Base-by-base conservation (phyloP, 1,140 invertebrate species). In the Goniozus legneri region DNA sequence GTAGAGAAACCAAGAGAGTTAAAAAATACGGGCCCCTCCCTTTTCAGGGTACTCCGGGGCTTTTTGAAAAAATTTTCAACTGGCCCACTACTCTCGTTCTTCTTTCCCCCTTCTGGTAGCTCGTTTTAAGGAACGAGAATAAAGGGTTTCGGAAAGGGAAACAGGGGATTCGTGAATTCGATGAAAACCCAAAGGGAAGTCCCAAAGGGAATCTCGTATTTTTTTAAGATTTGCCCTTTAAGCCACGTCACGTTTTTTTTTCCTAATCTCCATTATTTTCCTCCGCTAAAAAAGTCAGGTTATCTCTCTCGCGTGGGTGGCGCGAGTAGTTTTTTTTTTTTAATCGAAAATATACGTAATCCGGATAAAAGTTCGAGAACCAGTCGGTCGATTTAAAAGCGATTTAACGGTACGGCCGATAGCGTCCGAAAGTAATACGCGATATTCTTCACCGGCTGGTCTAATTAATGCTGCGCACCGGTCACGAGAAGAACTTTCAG, bases 31-130 rank as follows among this genome's bases (percentile, higher is more conserved):
- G 67, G 60, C 58, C n/a, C n/a, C n/a, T n/a, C n/a, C n/a, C 69
- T 70, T 73, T 73, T 71, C 70, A 73, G 60, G 57, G 60, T 65
- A n/a, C n/a, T n/a, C n/a, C n/a, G 62, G 60, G 44, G 60, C 56
- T 71, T 75, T 75, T 75, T 71, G 59, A 75, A 75, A n/a, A n/a
- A 74, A 73, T 67, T 75, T 72, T 67, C 67, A 65, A 71, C 60
- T 56, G 51, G 53, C 47, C 35, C 14, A 18, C 15, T 37, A 6
- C 49, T 13, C 13, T 21, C 27, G 43, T 3, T 27, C 24, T 6
- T n/a, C n/a, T n/a, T 22, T 10, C 40, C 14, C 14, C 6, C 15
- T 36, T 45, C 52, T 42, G 3, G 6, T 18, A 19, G 3, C 18
- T 30, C 42, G 40, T 60, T 51, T 56, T 60, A 50, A 55, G 57